phyloP scores from a whole-genome alignment of 2,113 vertebrate genomes.

The Phaethon lepturus region DNA sequence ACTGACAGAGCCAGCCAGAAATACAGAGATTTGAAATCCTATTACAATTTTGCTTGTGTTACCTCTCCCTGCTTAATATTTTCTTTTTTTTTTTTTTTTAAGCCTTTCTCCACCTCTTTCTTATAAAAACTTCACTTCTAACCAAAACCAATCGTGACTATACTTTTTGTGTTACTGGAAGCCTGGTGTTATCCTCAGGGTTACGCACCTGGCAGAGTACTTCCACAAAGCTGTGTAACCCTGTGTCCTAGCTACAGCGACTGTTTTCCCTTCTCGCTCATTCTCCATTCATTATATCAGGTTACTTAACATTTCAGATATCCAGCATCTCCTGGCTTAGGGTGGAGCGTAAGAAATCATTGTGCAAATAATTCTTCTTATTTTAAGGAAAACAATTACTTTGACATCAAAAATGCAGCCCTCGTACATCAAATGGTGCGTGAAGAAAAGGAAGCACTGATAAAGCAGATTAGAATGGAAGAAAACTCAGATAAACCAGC shows the following conservation, averaged over 20 bases:
- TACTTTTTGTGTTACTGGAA: not conserved
- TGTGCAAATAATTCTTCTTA: not conserved
- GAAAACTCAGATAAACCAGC: not conserved
- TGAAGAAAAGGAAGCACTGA: not conserved
- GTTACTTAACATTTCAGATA: not conserved
- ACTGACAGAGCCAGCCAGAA: not conserved
- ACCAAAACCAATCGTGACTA: not conserved
- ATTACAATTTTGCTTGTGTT: not conserved
- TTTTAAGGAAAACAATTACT: not conserved
- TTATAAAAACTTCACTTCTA: not conserved
- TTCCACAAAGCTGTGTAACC: not conserved
- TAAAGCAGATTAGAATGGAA: not conserved
- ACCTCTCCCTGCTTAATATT: not conserved
- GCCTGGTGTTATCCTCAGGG: not conserved
- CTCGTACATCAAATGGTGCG: not conserved
- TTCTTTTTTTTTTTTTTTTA: not conserved
- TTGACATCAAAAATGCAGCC: not conserved
- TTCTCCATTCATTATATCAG: not conserved
- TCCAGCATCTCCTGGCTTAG: not conserved
- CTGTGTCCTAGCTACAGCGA: not conserved
- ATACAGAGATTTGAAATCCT: not conserved
- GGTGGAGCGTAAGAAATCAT: not conserved
- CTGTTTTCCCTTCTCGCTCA: not conserved
- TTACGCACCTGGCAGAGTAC: not conserved
- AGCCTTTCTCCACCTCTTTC: not conserved